phyloP scores from a whole-genome alignment of 1,140 invertebrate genomes.

The Ditylenchus dipsaci region DNA sequence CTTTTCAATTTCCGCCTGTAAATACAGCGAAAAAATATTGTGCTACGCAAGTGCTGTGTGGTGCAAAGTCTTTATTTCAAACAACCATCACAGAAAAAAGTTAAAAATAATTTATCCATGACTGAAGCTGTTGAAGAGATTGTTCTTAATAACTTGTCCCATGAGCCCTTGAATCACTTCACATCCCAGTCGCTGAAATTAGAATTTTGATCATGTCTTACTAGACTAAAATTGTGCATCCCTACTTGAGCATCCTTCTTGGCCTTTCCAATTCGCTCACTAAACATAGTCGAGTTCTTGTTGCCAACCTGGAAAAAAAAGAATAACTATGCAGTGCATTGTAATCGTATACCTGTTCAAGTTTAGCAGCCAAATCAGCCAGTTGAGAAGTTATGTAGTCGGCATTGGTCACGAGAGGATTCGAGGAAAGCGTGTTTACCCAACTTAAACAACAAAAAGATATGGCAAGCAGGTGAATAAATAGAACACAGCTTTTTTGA shows the following conservation, averaged over 20 bases:
- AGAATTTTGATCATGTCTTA: too few relatives aligned
- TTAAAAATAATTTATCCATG: too few relatives aligned
- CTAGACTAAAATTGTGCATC: too few relatives aligned
- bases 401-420: slow-evolving; percentile 34
- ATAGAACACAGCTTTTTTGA: too few relatives aligned
- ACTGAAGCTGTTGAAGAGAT: not conserved
- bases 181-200: slow-evolving; percentile 42
- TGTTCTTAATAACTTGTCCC: slow-evolving; percentile 25
- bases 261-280: slow-evolving; percentile 29
- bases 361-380: slow-evolving; percentile 33
- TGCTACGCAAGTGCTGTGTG: too few relatives aligned
- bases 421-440: slow-evolving; percentile 38
- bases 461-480: too few relatives aligned
- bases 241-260: slow-evolving; percentile 37
- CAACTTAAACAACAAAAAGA: slow-evolving; percentile 2
- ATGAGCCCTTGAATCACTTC: slow-evolving; percentile 42
- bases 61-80: too few relatives aligned
- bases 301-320: slow-evolving; percentile 36
- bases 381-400: slow-evolving; percentile 39
- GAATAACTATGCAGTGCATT: not conserved
- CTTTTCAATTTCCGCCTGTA: too few relatives aligned
- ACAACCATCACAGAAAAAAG: not conserved
- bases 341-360: slow-evolving; percentile 31
- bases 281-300: slow-evolving; percentile 39
- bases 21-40: too few relatives aligned